These are phyloP conservation scores for Ceratoteleas bidentatus DNA, from an alignment of 1,140 invertebrate species.

Conservation along the genomic window DNA sequence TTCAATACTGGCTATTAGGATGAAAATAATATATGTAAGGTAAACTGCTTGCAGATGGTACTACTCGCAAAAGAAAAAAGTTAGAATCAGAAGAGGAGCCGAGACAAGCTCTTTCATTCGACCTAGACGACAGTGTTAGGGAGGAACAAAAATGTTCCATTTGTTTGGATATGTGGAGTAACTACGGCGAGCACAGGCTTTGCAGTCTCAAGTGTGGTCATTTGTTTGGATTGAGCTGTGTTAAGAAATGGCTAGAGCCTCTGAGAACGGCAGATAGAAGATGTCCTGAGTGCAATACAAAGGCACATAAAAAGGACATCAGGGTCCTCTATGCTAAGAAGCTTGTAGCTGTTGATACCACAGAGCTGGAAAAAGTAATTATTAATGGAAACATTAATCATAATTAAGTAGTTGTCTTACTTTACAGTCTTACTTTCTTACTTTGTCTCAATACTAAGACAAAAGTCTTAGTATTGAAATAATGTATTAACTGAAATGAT, in stretches of 20 bases:
- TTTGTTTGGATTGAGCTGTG: conserved; percentile 92
- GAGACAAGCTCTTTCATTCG: not conserved
- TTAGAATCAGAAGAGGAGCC: conserved; percentile 5
- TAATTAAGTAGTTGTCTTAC: not conserved
- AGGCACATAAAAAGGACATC: conserved; percentile 88
- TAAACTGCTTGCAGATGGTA: too few species aligned
- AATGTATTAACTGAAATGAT: too few species aligned
- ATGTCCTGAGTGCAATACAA: conserved; percentile 94
- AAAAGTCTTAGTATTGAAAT: too few species aligned
- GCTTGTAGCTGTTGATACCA: conserved; percentile 85
- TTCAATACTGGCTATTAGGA: too few species aligned
- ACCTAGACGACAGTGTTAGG: conserved; percentile 78
- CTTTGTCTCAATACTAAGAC: too few species aligned
- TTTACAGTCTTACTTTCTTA: too few species aligned
- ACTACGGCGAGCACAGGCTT: conserved; percentile 91
- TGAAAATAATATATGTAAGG: too few species aligned
- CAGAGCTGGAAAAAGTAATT: conserved; percentile 82
- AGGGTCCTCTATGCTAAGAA: conserved; percentile 87
- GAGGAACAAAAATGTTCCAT: conserved; percentile 91
- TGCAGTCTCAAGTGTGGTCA: conserved; percentile 94
- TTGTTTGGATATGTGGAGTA: conserved; percentile 93
- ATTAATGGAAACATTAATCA: not conserved
- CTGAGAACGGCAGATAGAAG: conserved; percentile 68
- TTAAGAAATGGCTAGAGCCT: conserved; percentile 88
- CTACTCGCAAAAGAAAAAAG: conserved; percentile 2